Base-by-base conservation (phyloP, 1,140 invertebrate genomes). In the Cheumatopsyche charites region DNA sequence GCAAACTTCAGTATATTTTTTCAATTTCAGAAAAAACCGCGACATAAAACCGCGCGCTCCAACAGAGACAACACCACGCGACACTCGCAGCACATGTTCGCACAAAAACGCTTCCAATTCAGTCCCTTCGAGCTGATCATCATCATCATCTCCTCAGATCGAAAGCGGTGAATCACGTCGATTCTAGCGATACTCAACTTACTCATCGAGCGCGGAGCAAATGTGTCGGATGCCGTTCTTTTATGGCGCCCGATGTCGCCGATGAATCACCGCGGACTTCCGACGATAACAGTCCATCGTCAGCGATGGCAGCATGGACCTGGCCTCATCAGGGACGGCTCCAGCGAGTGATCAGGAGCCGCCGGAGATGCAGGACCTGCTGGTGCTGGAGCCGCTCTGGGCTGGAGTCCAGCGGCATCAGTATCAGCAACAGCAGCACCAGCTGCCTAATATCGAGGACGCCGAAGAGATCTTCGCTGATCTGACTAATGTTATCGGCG, bases 301-400 rank as follows among this genome's bases (percentile, higher is more conserved):
- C 19, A 42, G 62, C 26, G n/a, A 71, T 63, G 58, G 61, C 61
- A 71, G 61, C 61, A 71, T 63, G 70, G 70, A 65, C 19, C 61
- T 11, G 1, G n/a, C 1, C 41, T 26, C 63, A 42, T 15, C 23
- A 43, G 66, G 49, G 45, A 29, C 67, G 42, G 52, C 17, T 36
- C 29, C 29, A 36, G 9, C 61, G 26, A 49, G 29, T 45, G 55
- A 23, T n/a, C 21, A 23, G 21, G 62, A 63, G 12, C 45, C 47
- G 26, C 47, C 55, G 23, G 47, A 68, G n/a, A 68, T 68, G 45
- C 47, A 25, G 47, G 70, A 72, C 62, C 45, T 66, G 29, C 70
- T 72, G 62, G 62, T 72, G 26, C 36, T 72, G 63, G 49, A 65
- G 49, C 70, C 70, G 1, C 62, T 72, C 3, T 72, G 70, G 70